These are phyloP conservation scores for Mycalesis mineus DNA, from an alignment of 2,888 invertebrate species.

Conservation along the genomic window DNA sequence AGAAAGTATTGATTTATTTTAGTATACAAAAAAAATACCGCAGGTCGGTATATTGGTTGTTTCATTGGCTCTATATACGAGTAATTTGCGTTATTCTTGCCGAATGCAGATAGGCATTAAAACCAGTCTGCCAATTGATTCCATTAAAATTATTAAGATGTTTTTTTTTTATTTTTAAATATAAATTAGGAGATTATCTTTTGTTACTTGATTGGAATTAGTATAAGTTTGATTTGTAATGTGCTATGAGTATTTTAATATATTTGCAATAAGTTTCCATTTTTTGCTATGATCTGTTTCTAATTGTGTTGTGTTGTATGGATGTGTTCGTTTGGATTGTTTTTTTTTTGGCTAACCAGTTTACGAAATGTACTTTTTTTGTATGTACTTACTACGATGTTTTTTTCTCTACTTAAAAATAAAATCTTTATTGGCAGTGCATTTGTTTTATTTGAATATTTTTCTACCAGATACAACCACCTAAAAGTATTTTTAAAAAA, in stretches of 20 bases:
- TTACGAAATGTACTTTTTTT: constrained; percentile 51
- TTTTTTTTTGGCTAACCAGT: constrained; percentile 36
- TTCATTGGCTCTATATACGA: constrained; percentile 4
- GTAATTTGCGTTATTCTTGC: constrained; percentile 14
- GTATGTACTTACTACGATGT: constrained; percentile 67
- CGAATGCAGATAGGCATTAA: constrained; percentile 26
- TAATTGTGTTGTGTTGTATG: constrained; percentile 23
- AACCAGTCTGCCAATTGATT: constrained; percentile 45
- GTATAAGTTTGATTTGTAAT: constrained; percentile 7
- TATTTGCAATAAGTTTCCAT: constrained; percentile 7
- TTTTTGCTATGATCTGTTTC: constrained; percentile 34
- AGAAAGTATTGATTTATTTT: neutral
- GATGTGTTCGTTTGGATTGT: constrained; percentile 32
- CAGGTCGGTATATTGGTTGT: constrained; percentile 10
- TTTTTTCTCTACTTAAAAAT: constrained; percentile 58
- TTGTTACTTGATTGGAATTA: constrained; percentile 31
- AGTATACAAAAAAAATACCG: constrained; percentile 8
- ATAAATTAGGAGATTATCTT: constrained; percentile 31
- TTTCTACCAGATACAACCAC: too few relatives aligned
- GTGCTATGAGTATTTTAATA: neutral
- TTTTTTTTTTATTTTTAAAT: constrained; percentile 28
- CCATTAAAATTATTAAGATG: constrained; percentile 40
- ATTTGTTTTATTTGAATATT: constrained; percentile 30
- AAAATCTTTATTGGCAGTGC: constrained; percentile 60
- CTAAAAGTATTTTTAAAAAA: too few relatives aligned